Percentiles rank a stretch among this genome's conserved stretches.
Evolutionary conservation across 1,140 invertebrate species (phyloP).

Genomic region (Lucilia cuprina): DNA sequence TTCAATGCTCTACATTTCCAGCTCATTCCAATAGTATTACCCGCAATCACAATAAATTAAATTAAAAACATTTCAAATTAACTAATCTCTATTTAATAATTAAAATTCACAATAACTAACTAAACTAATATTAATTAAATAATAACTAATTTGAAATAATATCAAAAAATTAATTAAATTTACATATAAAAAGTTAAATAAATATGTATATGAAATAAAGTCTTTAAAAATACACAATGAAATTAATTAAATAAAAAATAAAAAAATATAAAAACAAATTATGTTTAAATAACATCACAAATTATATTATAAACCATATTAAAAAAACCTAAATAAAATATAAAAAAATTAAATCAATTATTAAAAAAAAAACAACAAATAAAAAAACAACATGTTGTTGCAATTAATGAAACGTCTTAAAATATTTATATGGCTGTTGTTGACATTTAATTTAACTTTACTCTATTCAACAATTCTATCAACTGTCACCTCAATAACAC

Average conservation of each 20-base stretch:
- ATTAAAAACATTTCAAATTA: too few relatives aligned
- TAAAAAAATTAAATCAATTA: background rate
- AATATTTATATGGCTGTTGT: background rate
- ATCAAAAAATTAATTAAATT: too few relatives aligned
- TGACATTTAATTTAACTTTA: background rate
- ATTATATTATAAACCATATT: too few relatives aligned
- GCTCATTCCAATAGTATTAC: too few relatives aligned
- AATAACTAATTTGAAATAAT: too few relatives aligned
- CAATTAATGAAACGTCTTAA: slow-evolving; percentile 3
- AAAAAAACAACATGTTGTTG: background rate
- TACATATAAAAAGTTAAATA: too few relatives aligned
- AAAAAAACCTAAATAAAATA: background rate
- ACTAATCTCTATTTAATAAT: too few relatives aligned
- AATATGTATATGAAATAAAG: too few relatives aligned
- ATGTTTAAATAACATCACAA: background rate
- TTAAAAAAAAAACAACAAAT: background rate
- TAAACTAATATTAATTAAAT: too few relatives aligned
- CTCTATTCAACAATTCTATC: background rate
- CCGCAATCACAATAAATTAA: too few relatives aligned
- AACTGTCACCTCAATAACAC: background rate
- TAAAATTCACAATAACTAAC: too few relatives aligned
- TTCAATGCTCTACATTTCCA: too few relatives aligned
- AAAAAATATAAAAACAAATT: background rate
- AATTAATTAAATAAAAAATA: background rate
- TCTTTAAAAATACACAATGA: background rate